These are phyloP conservation scores for Mionectes olivaceus DNA, from an alignment of 2,797 vertebrate genomes.

Conservation along the genomic window DNA sequence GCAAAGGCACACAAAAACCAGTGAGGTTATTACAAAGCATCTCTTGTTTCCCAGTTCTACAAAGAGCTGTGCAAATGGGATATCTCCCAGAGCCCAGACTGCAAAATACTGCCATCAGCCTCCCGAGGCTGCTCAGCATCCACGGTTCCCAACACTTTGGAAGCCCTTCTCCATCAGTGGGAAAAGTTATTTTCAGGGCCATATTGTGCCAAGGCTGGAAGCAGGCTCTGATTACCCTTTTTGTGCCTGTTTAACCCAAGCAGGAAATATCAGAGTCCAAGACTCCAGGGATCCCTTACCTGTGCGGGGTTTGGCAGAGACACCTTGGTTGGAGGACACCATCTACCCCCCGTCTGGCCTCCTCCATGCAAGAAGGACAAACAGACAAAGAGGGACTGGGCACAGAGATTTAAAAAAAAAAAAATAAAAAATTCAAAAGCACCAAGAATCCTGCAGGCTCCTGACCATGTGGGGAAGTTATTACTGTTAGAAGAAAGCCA, in stretches of 20 bases:
- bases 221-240: neutral
- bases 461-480: neutral
- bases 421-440: neutral
- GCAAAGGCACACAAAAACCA: neutral
- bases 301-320: neutral
- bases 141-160: accelerated
- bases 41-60: neutral
- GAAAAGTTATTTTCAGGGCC: neutral
- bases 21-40: accelerated
- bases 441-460: neutral
- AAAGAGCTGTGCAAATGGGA: neutral
- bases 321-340: neutral
- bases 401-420: neutral
- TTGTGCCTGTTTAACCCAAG: neutral
- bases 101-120: neutral
- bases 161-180: neutral
- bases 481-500: conserved; percentile 10
- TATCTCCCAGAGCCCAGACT: neutral
- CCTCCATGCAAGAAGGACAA: neutral
- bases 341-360: neutral
- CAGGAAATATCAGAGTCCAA: neutral
- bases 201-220: neutral
- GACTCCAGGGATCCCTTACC: neutral
- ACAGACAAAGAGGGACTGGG: neutral
- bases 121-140: neutral